Conservation (phyloP, 2,797 vertebrate genomes). For the Semotilus atromaculatus region DNA sequence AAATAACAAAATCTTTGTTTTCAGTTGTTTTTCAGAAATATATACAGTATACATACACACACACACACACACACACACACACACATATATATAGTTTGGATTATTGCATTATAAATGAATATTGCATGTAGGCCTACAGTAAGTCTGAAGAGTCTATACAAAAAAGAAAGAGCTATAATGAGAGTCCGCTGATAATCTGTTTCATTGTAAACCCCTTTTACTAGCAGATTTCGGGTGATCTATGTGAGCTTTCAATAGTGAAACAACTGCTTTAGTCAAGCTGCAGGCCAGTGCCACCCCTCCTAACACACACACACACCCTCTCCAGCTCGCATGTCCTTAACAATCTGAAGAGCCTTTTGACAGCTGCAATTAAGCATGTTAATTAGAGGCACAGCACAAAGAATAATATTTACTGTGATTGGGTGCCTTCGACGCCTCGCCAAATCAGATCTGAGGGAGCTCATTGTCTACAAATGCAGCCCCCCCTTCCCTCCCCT, state of each 20-base stretch:
- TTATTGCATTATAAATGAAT: neutral
- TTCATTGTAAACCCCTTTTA: neutral
- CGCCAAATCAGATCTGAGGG: conserved; percentile 54
- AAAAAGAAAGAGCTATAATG: neutral
- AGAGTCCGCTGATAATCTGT: neutral
- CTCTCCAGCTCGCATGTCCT: conserved; percentile 55
- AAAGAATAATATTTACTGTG: conserved; percentile 89
- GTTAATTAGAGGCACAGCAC: conserved; percentile 87
- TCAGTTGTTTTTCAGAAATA: no score
- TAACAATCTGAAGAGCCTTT: conserved; percentile 82
- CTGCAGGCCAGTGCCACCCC: conserved; percentile 34
- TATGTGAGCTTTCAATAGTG: conserved; percentile 18
- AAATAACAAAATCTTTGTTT: no score
- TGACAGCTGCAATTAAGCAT: conserved; percentile 88
- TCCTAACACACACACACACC: conserved; percentile 8
- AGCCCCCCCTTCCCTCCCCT: neutral
- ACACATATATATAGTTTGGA: no score
- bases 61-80: no score
- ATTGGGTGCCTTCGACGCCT: conserved; percentile 81
- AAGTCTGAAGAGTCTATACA: neutral
- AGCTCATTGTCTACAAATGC: conserved; percentile 28
- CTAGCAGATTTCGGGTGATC: neutral
- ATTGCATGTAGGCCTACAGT: neutral
- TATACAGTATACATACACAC: no score
- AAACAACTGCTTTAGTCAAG: conserved; percentile 22